A percentile compares a stretch with the other conserved stretches of the same genome.
phyloP scores from a whole-genome alignment of 2,888 invertebrate species.

The Poecilobothrus nobilitatus region DNA sequence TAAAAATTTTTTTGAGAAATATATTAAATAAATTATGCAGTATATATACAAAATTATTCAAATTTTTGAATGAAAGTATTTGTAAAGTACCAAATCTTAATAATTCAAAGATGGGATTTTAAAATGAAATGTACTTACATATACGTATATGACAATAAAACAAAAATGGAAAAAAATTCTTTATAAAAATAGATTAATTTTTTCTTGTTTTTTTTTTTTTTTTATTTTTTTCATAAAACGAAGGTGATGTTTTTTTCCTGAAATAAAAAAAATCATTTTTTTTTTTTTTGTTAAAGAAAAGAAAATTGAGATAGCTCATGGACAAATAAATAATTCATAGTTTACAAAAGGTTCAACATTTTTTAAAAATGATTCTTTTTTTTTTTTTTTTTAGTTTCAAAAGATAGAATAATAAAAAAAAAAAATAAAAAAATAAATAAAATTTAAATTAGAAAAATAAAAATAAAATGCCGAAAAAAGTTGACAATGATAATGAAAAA shows the following conservation, averaged over 20 bases:
- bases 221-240: background rate
- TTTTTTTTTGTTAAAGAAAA: background rate
- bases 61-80: too few relatives aligned
- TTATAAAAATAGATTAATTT: background rate
- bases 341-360: background rate
- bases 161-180: background rate
- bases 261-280: too few relatives aligned
- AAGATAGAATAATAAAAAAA: background rate
- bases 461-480: background rate
- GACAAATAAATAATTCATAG: background rate
- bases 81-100: too few relatives aligned
- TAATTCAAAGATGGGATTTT: too few relatives aligned
- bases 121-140: too few relatives aligned
- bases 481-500: background rate
- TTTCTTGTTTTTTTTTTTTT: background rate
- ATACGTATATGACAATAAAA: background rate
- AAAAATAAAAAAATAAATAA: too few relatives aligned
- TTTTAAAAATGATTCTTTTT: background rate
- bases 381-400: background rate
- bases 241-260: background rate
- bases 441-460: background rate
- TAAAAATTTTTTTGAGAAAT: too few relatives aligned
- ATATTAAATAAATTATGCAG: too few relatives aligned
- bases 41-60: too few relatives aligned
- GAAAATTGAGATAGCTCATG: constrained; percentile 1